Base-by-base conservation (phyloP, 2,888 invertebrate genomes). In the Drosophila borealis region DNA sequence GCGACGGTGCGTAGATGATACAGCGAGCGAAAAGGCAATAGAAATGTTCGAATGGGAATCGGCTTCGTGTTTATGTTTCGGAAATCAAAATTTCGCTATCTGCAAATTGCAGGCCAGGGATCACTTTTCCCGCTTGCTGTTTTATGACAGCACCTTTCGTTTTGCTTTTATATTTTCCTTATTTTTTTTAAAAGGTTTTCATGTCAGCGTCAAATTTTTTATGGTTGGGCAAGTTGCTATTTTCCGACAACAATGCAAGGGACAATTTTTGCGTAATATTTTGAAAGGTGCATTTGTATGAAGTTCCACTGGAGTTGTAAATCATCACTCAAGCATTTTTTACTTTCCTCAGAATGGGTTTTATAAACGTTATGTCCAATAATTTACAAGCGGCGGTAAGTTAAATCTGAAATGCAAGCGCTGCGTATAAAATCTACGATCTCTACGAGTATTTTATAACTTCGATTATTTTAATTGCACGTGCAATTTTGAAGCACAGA, bases 51-150 rank as follows among this genome's bases (percentile, higher is more conserved):
- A 50, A 54, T 65, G 70, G 62, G 72, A 62, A 67, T 69, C 56
- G 53, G 71, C 74, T 69, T 54, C 63, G 64, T 88, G 88, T 89
- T 89, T 89, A 84, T 86, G 89, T 89, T 89, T 80, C 75, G 84
- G 79, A 89, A 86, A 89, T 90, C 84, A 90, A 88, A 84, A 84
- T 70, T 88, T 76, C 70, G 70, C 80, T 89, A 89, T 88, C 83
- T 83, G 72, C 77, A 88, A 88, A 86, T 83, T 83, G 83, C 81
- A 71, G 89, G 65, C 83, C 74, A 70, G 73, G 66, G 61, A 70
- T 71, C 65, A 73, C 63, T 78, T 76, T 72, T 78, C 63, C 64
- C 70, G 80, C 81, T 88, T 72, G 85, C 80, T 85, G 86, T 88
- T 86, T 86, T 86, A 89, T 80, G 89, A 61, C 70, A 57, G 37